Evolutionary conservation across 1,140 invertebrate genomes (phyloP), one percentile per base, ranked within the genome.

Genomic region (Cyclargus thomasi): DNA sequence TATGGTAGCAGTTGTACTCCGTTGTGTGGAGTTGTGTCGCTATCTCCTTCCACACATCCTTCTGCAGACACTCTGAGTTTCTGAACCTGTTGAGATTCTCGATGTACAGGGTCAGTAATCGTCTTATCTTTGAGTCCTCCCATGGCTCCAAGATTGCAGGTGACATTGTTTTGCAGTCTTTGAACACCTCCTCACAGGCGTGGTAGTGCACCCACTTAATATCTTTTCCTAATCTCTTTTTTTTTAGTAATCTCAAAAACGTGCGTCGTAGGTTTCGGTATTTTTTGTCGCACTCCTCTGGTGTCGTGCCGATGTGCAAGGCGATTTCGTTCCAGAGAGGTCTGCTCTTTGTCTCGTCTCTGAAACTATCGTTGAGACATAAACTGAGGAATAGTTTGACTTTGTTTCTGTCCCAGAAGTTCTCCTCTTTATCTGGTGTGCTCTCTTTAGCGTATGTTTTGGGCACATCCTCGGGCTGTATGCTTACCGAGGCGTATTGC

Each of bases 1-100:
- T 90, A 66, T 90, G 84, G 69, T 90, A 90, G 65, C 86, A 90
- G 65, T 84, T 88, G 66, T 88, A 86, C 53, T 84, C 83, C 22
- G 83, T 86, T 55, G 84, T 87, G 21, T 80, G 77, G 29, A 90
- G 69, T 65, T 81, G 75, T 21, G 62, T 21, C 1, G 86, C 86
- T 66, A 90, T 88, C 11, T 86, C 84, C 66, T 73, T 86, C 88
- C 88, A 90, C 57, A 88, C 65, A 47, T 88, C 86, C 71, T 87
- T 90, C 66, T 88, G 81, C 10, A 81, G 67, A 59, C 74, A 80
- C 63, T 84, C 76, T 18, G 77, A 63, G 65, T 70, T 82, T 39
- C 78, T 70, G 36, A 88, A 90, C 69, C 74, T 86, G 23, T 66
- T 74, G 2, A 88, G 71, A 71, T 90, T 88, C 69, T 90, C 85